These are phyloP conservation scores for Lepus americanus DNA, from an alignment of 2,113 vertebrate species.

Conservation along the genomic window DNA sequence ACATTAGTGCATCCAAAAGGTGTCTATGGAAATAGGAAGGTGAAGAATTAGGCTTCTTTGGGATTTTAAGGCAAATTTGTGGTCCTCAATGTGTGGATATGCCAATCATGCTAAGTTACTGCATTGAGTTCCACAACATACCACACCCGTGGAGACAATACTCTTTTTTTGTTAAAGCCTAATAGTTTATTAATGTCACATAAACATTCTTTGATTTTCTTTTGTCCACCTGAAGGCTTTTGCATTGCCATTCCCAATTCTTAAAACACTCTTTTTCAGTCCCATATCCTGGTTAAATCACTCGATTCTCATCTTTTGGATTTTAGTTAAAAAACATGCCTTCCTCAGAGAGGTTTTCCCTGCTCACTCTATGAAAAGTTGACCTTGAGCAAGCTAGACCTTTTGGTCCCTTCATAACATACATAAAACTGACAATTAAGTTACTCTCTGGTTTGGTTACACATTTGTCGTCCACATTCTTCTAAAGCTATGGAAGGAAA, in stretches of 20 bases:
- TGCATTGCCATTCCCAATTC: not conserved
- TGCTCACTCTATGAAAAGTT: not conserved
- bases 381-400: not conserved
- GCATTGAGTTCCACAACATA: not conserved
- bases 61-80: not conserved
- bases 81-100: not conserved
- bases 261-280: not conserved
- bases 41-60: not conserved
- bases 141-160: not conserved
- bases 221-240: not conserved
- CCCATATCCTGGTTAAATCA: not conserved
- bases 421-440: not conserved
- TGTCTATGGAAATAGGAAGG: not conserved
- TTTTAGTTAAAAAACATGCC: constrained; percentile 1
- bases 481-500: too few relatives aligned
- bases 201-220: not conserved
- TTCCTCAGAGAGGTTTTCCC: not conserved
- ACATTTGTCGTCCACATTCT: not conserved
- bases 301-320: not conserved
- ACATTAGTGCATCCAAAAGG: not conserved
- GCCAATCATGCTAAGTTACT: not conserved
- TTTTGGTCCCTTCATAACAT: not conserved
- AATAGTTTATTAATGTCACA: not conserved
- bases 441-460: not conserved
- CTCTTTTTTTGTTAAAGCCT: not conserved